Base-by-base conservation (phyloP, 2,888 invertebrate genomes). In the Coremacera marginata region DNA sequence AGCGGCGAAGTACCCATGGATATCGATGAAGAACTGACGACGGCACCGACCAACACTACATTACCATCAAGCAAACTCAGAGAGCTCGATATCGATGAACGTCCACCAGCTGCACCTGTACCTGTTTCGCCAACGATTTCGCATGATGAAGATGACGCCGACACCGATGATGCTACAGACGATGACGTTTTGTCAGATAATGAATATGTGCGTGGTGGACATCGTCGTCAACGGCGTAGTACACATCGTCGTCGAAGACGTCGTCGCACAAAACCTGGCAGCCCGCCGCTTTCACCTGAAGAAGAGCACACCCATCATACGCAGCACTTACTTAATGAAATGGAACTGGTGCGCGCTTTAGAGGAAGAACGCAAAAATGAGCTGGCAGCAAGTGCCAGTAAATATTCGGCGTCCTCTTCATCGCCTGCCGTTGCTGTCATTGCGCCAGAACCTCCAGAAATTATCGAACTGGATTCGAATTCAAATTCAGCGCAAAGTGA, bases 391-490 rank as follows among this genome's bases (percentile, higher is more conserved):
- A 86, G 85, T 78, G 74, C 72, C 5, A 84, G 85, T 65, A 87
- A 88, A 73, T 86, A 85, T 25, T 83, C 84, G 0, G 85, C 85
- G 0, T 85, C 86, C 1, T 86, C 86, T 5, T 86, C 87, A 11
- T 86, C 87, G 68, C 86, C 88, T 34, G 83, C 86, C 0, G 87
- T 87, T 0, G 83, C 84, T 4, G 81, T 87, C 3, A 84, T 88
- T 74, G 82, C 85, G 0, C 83, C 87, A 5, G 87, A 88, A 55
- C 87, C 87, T 25, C 87, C 88, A 19, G 88, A 88, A 80, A 88
- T 88, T 9, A 88, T 88, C 51, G 88, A 88, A 80, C 81, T 88
- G 68, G 88, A 88, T 80, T 88, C 88, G 0, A 89, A 87, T 60
- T 89, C 89, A 7, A 86, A 86, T 78, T 86, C 88, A 0, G 82